phyloP scores from a whole-genome alignment of 2,113 vertebrate genomes.

The Gobio gobio region DNA sequence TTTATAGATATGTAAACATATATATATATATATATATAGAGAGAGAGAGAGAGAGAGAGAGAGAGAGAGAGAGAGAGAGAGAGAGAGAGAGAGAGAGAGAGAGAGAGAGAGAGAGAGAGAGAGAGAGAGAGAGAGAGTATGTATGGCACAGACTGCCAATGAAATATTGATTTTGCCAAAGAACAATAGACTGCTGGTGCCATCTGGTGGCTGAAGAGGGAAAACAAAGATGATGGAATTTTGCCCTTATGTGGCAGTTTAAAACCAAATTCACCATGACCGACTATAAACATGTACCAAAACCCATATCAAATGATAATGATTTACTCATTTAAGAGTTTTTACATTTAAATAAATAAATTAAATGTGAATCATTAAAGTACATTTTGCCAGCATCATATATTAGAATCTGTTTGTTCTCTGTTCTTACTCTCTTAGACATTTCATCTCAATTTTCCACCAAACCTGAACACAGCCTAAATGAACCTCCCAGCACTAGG shows the following conservation, averaged over 20 bases:
- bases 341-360: not conserved
- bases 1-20: too few species aligned
- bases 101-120: too few species aligned
- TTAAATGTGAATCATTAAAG: not conserved
- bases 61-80: too few species aligned
- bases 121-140: too few species aligned
- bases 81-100: too few species aligned
- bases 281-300: not conserved
- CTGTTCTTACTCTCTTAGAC: slow-evolving; percentile 27
- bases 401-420: slow-evolving; percentile 30
- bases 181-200: slow-evolving; percentile 41
- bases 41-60: not conserved
- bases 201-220: slow-evolving; percentile 44
- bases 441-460: slow-evolving; percentile 48
- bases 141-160: not conserved
- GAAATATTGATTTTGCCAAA: not conserved
- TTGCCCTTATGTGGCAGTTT: not conserved
- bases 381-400: slow-evolving; percentile 9
- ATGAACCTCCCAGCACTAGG: slow-evolving; percentile 40
- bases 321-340: too few species aligned
- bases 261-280: not conserved
- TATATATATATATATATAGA: not conserved
- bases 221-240: not conserved
- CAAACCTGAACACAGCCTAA: slow-evolving; percentile 34
- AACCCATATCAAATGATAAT: not conserved